A percentile compares a stretch with the other conserved stretches of the same genome.
Conservation (phyloP, 1,140 invertebrate genomes). For the Ostrea edulis region DNA sequence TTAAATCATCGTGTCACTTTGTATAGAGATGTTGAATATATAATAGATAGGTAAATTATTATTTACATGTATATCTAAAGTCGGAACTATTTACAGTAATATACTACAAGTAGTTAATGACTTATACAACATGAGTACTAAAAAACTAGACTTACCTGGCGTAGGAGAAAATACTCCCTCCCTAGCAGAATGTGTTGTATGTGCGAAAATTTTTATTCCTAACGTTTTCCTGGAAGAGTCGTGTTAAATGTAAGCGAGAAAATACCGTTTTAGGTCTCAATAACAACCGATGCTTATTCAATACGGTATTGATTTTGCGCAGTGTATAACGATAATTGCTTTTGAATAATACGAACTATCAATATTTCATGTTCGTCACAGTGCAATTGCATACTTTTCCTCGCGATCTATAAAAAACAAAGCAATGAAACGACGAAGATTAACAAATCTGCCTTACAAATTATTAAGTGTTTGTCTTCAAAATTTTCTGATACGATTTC, state of each 20-base stretch:
- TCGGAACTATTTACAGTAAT: no score
- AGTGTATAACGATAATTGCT: constrained; percentile 10
- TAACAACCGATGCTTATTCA: constrained; percentile 10
- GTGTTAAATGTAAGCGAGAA: background rate
- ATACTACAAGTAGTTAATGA: no score
- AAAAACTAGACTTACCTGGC: no score
- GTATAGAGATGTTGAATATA: no score
- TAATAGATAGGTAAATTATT: no score
- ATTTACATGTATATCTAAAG: no score
- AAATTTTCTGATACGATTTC: background rate
- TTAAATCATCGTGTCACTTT: no score
- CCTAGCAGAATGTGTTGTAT: no score
- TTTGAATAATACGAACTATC: constrained; percentile 32
- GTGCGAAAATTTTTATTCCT: no score
- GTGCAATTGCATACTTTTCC: background rate
- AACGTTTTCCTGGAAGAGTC: no score
- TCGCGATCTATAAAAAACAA: background rate
- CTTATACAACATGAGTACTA: no score
- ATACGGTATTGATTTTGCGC: background rate
- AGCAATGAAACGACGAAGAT: background rate
- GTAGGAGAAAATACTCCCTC: no score
- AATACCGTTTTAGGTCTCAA: background rate
- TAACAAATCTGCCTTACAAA: background rate
- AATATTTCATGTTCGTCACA: constrained; percentile 32
- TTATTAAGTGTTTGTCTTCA: background rate